Conservation (phyloP, 2,113 vertebrate species). For the Elaphurus davidianus region DNA sequence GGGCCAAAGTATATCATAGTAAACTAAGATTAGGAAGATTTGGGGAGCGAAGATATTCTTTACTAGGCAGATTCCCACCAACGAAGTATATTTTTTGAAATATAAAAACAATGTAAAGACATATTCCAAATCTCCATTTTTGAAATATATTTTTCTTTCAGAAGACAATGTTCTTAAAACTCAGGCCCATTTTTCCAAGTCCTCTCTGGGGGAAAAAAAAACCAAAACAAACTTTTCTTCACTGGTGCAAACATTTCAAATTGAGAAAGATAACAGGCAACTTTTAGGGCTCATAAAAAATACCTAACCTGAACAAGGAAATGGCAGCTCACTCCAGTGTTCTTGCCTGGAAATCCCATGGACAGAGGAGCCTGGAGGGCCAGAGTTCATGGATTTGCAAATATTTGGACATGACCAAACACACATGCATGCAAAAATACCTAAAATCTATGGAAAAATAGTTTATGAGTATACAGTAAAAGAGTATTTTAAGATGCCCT, state of each 20-base stretch:
- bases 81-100: neutral
- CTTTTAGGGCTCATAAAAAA: neutral
- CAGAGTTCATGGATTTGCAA: neutral
- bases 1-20: neutral
- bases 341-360: neutral
- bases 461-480: neutral
- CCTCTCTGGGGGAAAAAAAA: neutral
- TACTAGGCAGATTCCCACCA: neutral
- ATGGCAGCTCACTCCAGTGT: neutral
- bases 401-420: neutral
- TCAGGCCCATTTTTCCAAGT: neutral
- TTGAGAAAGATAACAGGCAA: constrained; percentile 2
- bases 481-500: neutral
- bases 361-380: neutral
- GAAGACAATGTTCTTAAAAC: constrained; percentile 11
- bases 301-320: neutral
- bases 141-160: neutral
- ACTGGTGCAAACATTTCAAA: neutral
- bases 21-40: neutral
- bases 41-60: neutral
- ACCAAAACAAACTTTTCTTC: neutral
- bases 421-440: neutral
- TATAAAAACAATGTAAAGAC: neutral
- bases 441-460: neutral
- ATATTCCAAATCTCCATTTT: neutral